phyloP scores from a whole-genome alignment of 2,113 vertebrate species.

The Budorcas taxicolor region DNA sequence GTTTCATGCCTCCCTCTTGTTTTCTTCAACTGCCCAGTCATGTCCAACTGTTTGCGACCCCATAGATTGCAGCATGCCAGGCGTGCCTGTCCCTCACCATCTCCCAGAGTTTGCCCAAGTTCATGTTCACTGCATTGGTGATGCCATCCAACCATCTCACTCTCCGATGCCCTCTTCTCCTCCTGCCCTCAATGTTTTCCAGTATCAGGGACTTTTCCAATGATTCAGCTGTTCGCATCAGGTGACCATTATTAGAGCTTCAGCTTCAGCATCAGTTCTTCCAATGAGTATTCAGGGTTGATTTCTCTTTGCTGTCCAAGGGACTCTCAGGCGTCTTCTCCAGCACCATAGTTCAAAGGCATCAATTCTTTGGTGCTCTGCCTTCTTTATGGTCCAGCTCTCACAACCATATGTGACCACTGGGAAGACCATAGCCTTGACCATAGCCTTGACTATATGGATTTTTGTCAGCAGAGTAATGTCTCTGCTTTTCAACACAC shows the following conservation, averaged over 20 bases:
- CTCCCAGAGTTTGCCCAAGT: neutral
- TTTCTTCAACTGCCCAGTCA: neutral
- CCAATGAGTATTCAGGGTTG: neutral
- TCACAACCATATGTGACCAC: neutral
- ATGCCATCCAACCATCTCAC: neutral
- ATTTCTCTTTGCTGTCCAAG: neutral
- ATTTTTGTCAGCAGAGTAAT: neutral
- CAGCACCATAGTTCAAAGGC: neutral
- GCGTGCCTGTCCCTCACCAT: neutral
- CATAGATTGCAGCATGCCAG: neutral
- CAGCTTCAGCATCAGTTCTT: neutral
- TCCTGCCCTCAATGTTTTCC: neutral
- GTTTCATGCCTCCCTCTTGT: neutral
- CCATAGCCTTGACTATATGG: neutral
- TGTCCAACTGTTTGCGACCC: neutral
- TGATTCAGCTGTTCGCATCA: neutral
- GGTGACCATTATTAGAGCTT: neutral
- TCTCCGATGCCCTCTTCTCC: neutral
- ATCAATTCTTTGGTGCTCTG: neutral
- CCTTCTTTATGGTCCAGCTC: neutral
- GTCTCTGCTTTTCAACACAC: neutral
- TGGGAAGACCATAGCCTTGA: neutral
- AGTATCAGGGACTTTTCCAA: neutral
- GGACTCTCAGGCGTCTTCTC: neutral
- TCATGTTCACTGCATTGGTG: neutral